These are phyloP conservation scores for Aphelenchoides besseyi DNA, from an alignment of 1,140 invertebrate species.

Conservation along the genomic window DNA sequence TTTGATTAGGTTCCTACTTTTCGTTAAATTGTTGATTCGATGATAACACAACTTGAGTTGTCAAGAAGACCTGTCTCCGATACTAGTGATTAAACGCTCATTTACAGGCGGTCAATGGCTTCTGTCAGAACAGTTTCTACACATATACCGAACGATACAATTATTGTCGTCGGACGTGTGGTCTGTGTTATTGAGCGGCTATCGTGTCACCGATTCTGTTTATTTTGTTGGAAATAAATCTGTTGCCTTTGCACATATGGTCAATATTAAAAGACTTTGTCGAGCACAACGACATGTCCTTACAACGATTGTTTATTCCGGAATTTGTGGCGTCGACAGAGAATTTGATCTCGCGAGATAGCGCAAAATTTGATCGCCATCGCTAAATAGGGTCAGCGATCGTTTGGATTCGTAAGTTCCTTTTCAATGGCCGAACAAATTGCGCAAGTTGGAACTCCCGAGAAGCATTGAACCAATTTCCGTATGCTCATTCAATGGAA, in stretches of 20 bases:
- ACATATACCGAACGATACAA: not conserved
- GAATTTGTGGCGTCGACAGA: not conserved
- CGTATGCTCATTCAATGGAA: not conserved
- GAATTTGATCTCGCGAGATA: not conserved
- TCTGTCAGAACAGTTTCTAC: not conserved
- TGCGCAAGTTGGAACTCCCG: not conserved
- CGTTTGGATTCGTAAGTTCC: too few species aligned
- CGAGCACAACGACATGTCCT: too few species aligned
- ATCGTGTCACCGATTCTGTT: not conserved
- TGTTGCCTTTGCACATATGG: not conserved
- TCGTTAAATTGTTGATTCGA: too few species aligned
- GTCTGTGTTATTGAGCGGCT: not conserved
- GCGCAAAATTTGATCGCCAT: too few species aligned
- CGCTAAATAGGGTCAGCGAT: too few species aligned
- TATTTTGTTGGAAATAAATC: not conserved
- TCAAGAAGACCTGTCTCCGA: too few species aligned
- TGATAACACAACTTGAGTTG: too few species aligned
- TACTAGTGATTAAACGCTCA: not conserved
- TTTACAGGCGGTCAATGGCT: conserved; percentile 3
- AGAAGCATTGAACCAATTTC: not conserved
- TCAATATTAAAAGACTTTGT: too few species aligned
- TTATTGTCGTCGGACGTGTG: not conserved
- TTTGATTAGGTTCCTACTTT: too few species aligned
- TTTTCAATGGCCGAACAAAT: not conserved
- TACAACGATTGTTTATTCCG: conserved; percentile 2